These are phyloP conservation scores for Brachypterus glaber DNA, from an alignment of 2,888 invertebrate species.

Conservation along the genomic window DNA sequence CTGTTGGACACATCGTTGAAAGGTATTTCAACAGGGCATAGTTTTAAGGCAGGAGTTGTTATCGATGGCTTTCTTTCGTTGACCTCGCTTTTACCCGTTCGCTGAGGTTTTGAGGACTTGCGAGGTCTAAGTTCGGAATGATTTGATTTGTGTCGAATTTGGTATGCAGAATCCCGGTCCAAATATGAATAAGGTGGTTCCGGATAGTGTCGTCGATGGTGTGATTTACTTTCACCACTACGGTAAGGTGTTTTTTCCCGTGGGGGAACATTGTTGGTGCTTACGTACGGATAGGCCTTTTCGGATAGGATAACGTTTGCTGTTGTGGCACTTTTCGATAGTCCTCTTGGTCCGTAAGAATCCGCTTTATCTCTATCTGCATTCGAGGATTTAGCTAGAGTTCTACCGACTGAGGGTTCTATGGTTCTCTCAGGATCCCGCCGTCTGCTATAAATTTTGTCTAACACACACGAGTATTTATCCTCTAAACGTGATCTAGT, in stretches of 20 bases:
- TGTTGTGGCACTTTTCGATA: slow-evolving; percentile 64
- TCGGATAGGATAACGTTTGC: slow-evolving; percentile 56
- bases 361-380: too few relatives aligned
- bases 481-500: slow-evolving; percentile 66
- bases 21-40: slow-evolving; percentile 48
- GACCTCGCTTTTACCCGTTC: slow-evolving; percentile 56
- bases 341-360: slow-evolving; percentile 28
- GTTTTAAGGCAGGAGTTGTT: slow-evolving; percentile 40
- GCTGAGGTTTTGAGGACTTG: slow-evolving; percentile 44
- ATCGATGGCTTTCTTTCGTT: slow-evolving; percentile 39
- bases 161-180: slow-evolving; percentile 34
- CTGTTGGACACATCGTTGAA: slow-evolving; percentile 14
- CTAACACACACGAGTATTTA: slow-evolving; percentile 68
- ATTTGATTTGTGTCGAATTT: slow-evolving; percentile 36
- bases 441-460: slow-evolving; percentile 54
- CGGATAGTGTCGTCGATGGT: slow-evolving; percentile 28
- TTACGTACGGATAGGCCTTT: slow-evolving; percentile 53
- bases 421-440: slow-evolving; percentile 60
- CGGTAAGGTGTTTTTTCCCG: slow-evolving; percentile 58
- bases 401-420: slow-evolving; percentile 47
- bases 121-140: slow-evolving; percentile 38
- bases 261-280: slow-evolving; percentile 38
- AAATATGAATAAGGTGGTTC: slow-evolving; percentile 37
- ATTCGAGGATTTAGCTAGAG: slow-evolving; percentile 62
- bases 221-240: slow-evolving; percentile 38